Evolutionary conservation across 2,797 vertebrate species (phyloP), one percentile per base, ranked within the genome.

Genomic region (Chiloscyllium punctatum): DNA sequence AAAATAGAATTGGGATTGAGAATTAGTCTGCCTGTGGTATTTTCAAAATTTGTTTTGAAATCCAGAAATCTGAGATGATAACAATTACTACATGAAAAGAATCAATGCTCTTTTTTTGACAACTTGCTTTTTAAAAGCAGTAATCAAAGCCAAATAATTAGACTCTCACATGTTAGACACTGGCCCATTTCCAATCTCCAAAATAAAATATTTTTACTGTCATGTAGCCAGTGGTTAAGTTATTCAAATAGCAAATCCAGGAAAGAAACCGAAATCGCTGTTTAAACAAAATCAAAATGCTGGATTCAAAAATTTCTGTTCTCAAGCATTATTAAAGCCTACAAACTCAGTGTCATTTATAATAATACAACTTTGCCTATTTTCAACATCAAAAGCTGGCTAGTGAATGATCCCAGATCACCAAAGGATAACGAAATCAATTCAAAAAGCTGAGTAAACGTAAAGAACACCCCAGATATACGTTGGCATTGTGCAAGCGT

Each of bases 141-240:
- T 91, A 16, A 66, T 62, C 30, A 66, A 88, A 88, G 27, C 86
- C 86, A 88, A n/a, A 62, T 91, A 91, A 91, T 91, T 66, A n/a
- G 33, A 91, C 4, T 11, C 57, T 62, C 88, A 33, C 27, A 91
- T 66, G 21, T 91, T 66, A 62, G 62, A 91, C 0, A 13, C 33
- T 91, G 88, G 53, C 88, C 88, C 66, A 91, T 66, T 66, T 91
- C 53, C 88, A 66, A 66, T 66, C 53, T 66, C 57, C 57, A 33
- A 66, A 66, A 91, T 66, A 91, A 91, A 91, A 91, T 91, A 66
- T 91, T 91, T 66, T 91, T 91, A 66, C 27, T 91, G 88, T 91
- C 53, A n/a, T 66, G 62, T 16, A 66, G 88, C 88, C 88, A 91
- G 66, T 16, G 30, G n/a, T n/a, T 91, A 91, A 91, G 57, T 66